Base-by-base conservation (phyloP, 2,113 vertebrate species). In the Sterrhoptilus dennistouni region DNA sequence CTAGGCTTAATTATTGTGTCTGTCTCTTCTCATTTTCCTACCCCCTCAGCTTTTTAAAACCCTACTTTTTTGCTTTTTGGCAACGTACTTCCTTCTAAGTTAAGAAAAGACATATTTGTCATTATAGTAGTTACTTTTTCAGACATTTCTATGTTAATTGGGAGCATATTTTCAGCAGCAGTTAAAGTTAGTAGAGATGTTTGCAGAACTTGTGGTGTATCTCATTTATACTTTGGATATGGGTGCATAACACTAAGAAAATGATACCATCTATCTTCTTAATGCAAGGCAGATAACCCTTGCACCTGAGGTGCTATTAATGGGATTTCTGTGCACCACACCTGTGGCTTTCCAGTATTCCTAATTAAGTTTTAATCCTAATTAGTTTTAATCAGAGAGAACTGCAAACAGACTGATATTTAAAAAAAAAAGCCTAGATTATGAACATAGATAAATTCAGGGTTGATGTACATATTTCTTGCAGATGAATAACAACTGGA, bases 131-230 rank as follows among this genome's bases (percentile, higher is more conserved):
- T 81, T 81, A 65, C 33, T 83, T 75, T 81, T 78, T 83, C 71
- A 90, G 69, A 69, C 45, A 19, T 87, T 90, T 59, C n/a, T 13
- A 4, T 82, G 60, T 75, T 97, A 96, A 96, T 94, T 95, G n/a
- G 85, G 52, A 93, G 29, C 14, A 23, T 84, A 60, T 91, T 96
- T 92, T 93, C 76, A 94, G 52, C 56, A 93, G 64, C 56, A 90
- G 82, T 79, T 93, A 12, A 78, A 87, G 54, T 74, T 92, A 42
- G 65, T 57, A 76, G 38, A 83, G 79, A 56, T 7, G 0, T 80
- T 81, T 87, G 47, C 57, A 80, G 59, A 82, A 74, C 9, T 87
- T 77, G 17, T 20, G 25, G 18, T 65, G 11, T 84, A 14, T 87
- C 64, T 95, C 44, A 76, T 81, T 93, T 91, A 44, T 57, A n/a